A percentile compares a stretch with the other conserved stretches of the same genome.
These are phyloP conservation scores for Coecobrya sp. DNA, from an alignment of 2,888 invertebrate species.

Conservation along the genomic window DNA sequence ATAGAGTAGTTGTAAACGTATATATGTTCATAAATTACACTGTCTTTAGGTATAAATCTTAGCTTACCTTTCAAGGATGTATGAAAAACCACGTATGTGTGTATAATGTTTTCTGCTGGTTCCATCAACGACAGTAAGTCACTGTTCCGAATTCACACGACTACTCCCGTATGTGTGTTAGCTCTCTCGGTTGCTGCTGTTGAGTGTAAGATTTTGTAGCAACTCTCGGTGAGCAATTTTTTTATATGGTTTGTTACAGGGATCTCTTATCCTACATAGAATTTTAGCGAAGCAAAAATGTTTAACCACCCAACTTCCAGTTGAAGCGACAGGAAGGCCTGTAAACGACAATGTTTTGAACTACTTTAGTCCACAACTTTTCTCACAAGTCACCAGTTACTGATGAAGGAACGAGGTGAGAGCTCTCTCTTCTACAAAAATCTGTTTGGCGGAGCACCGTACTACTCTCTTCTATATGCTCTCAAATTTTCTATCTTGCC, in stretches of 20 bases:
- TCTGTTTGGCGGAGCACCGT: constrained; percentile 46
- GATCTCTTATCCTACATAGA: neutral
- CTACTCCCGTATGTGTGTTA: neutral
- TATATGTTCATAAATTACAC: neutral
- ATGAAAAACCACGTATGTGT: neutral
- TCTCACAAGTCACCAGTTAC: constrained; percentile 34
- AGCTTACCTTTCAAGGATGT: constrained; percentile 9
- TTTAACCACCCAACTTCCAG: constrained; percentile 60
- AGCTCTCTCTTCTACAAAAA: constrained; percentile 67
- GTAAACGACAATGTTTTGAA: constrained; percentile 72
- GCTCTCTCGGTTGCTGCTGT: neutral
- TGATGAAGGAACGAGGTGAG: constrained; percentile 56
- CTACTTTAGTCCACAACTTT: constrained; percentile 65
- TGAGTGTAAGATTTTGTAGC: neutral
- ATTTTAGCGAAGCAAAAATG: neutral
- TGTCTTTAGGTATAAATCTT: neutral
- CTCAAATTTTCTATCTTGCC: neutral
- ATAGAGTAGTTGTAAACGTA: neutral
- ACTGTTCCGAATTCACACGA: constrained; percentile 27
- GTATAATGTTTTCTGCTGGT: neutral
- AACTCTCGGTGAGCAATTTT: neutral
- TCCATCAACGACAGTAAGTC: neutral
- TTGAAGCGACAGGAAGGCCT: constrained; percentile 72
- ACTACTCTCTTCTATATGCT: constrained; percentile 5
- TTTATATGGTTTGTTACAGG: constrained; percentile 15